Evolutionary conservation across 2,113 vertebrate species (phyloP).

Genomic region (Pollachius pollachius): DNA sequence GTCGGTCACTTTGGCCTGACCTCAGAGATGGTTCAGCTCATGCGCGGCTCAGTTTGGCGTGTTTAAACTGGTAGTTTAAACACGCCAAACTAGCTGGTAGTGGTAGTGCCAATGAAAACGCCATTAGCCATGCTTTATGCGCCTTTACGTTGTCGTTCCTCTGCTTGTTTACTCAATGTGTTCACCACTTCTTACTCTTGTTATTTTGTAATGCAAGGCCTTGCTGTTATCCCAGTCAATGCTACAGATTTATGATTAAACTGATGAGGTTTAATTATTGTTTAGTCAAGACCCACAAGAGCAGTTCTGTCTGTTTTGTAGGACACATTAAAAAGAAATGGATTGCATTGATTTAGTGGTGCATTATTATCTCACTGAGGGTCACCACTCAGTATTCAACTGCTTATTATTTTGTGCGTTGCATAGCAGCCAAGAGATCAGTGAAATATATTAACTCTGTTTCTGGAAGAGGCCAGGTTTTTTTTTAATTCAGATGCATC

Average conservation of each 20-base stretch:
- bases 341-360: slow-evolving; percentile 11
- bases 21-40: no score
- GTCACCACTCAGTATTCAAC: slow-evolving; percentile 41
- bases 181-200: no score
- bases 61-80: no score
- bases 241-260: slow-evolving; percentile 36
- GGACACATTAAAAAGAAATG: slow-evolving; percentile 34
- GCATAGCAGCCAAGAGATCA: slow-evolving; percentile 21
- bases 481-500: slow-evolving; percentile 17
- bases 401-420: slow-evolving; percentile 26
- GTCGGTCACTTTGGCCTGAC: no score
- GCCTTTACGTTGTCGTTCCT: no score
- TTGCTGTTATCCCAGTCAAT: slow-evolving; percentile 1
- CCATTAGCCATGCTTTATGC: no score
- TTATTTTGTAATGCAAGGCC: background rate
- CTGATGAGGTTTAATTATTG: slow-evolving; percentile 35
- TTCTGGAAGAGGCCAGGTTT: slow-evolving; percentile 24
- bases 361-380: slow-evolving; percentile 33
- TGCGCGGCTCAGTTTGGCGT: no score
- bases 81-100: no score
- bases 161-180: no score
- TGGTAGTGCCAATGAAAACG: no score
- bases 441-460: slow-evolving; percentile 30
- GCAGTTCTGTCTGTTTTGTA: slow-evolving; percentile 23
- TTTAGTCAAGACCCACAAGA: slow-evolving; percentile 15